Conservation (phyloP, 2,113 vertebrate species). For the Arenaria interpres region DNA sequence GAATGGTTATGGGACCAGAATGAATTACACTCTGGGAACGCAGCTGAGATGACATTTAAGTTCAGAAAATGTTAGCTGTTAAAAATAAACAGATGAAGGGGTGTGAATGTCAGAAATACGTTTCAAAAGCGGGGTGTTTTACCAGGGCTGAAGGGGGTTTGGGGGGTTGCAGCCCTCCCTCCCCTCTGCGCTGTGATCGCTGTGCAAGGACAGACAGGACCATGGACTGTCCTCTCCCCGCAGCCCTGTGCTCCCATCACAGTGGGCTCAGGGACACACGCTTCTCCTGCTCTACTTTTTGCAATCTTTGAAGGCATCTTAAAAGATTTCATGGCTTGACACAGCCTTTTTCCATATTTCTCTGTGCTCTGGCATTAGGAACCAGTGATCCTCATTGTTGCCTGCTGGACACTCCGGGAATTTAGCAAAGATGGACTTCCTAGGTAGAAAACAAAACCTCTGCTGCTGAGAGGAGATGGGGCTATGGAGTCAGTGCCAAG, state of each 20-base stretch:
- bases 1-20: not conserved
- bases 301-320: not conserved
- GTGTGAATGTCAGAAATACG: not conserved
- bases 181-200: not conserved
- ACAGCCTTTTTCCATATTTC: not conserved
- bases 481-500: not conserved
- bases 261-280: not conserved
- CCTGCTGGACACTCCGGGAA: not conserved
- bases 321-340: not conserved
- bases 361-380: not conserved
- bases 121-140: not conserved
- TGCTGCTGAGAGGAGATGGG: not conserved
- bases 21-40: not conserved
- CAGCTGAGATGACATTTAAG: constrained; percentile 10
- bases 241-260: not conserved
- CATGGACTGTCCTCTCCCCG: not conserved
- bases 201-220: not conserved
- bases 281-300: not conserved
- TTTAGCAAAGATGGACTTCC: not conserved
- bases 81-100: not conserved
- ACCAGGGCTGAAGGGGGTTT: not conserved
- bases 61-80: not conserved
- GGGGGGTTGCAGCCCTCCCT: not conserved
- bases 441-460: not conserved
- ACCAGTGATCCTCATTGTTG: not conserved